Evolutionary conservation across 2,797 vertebrate species (phyloP), one percentile per base, ranked within the genome.

Genomic region (Oreochromis grahami): DNA sequence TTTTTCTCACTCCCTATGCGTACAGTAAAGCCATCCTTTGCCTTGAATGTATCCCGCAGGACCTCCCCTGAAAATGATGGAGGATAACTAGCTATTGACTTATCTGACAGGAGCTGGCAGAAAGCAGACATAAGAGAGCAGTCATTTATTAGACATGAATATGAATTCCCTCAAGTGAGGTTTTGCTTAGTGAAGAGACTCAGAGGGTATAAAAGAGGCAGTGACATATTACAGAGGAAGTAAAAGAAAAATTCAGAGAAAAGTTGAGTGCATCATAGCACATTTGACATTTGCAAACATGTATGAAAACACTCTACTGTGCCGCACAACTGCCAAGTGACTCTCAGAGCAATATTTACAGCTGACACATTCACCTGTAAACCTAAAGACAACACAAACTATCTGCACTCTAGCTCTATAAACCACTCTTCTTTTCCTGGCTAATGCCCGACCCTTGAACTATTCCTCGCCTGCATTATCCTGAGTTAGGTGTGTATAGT

Each of bases 1-100:
- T 76, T 52, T 34, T 50, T 50, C 26, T 32, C 17, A 32, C 78
- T 77, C 51, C 32, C 63, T 38, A 2, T 78, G 19, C 45, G 6
- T 48, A 74, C 58, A 43, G 36, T 43, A 68, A 51, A 38, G 50
- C 26, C 53, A 72, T 80, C 24, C 77, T 89, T 68, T 79, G 84
- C 76, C 76, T 89, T 51, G 55, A 85, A 79, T 70, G 63, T 77
- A 45, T 87, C 88, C 82, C 84, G 11, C 9, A 34, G 65, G 63
- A 89, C 38, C 79, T 55, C 78, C 55, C 52, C 14, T 12, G 70
- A 81, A 83, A 81, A 85, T 80, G 77, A 85, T 68, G 5, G 56
- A 68, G 70, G 48, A 77, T 79, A 81, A 89, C 77, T 77, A 81
- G 76, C 81, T 87, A 93, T 88, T 89, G 89, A 94, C 92, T 92